Base-by-base conservation (phyloP, 2,797 vertebrate species). In the Syncerus caffer region DNA sequence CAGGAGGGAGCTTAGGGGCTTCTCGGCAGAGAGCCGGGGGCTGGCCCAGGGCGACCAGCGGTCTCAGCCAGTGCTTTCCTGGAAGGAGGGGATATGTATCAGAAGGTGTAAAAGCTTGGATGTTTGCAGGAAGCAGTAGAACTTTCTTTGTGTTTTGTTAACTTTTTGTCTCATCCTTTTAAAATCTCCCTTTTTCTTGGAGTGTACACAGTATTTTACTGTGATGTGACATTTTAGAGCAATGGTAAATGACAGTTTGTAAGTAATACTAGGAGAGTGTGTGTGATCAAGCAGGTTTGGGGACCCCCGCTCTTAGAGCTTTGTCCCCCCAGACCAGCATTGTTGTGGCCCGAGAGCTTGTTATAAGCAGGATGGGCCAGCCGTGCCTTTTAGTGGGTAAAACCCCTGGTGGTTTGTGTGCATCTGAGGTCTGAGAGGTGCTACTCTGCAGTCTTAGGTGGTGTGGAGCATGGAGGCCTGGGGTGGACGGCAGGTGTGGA, bases 401-500 rank as follows among this genome's bases (percentile, higher is more conserved):
- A 14, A 14, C 50, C 17, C 11, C 2, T 1, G 12, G 64, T 17
- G n/a, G 8, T 7, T 21, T 4, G 12, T 23, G 1, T 2, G n/a
- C 13, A 3, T 31, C 13, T 34, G 19, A 7, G 29, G 71, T n/a
- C 12, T 55, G 53, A 15, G 7, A 62, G 34, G 29, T 17, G 23
- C 79, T 58, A 25, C 38, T 79, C 50, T 9, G 11, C 45, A 42
- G 42, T 42, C 12, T 4, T 3, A 42, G 47, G 29, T 4, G 47
- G 29, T 6, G 15, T 21, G 45, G 31, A 23, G 57, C 19, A 1
- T 1, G 38, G 82, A 11, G 19, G 38, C n/a, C 6, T 2, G 27
- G 29, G 6, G 5, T n/a, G n/a, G 23, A 7, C 1, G 6, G 58
- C 50, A 14, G 53, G 38, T n/a, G 15, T 7, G 74, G 53, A 47